Base-by-base conservation (phyloP, 1,140 invertebrate species). In the Eumeta japonica region DNA sequence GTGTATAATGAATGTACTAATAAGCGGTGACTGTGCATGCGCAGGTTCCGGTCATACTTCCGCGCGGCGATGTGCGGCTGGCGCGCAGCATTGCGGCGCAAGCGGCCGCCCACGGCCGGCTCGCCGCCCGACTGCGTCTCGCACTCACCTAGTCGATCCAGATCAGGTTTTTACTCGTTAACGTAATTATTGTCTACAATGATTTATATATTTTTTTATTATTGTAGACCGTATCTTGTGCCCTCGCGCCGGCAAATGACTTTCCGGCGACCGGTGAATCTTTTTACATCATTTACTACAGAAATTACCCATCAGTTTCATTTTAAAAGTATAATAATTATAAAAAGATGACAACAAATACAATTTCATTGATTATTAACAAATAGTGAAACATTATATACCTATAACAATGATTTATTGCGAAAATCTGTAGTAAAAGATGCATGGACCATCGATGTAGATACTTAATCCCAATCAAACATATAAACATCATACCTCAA, bases 101-200 rank as follows among this genome's bases (percentile, higher is more conserved):
- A 55, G 19, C 64, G 60, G 52, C 44, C 55, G 5, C 46, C 5
- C 5, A 7, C 59, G 1, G 62, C 65, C 1, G 68, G 65, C 13
- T 73, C 68, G 7, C 65, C 68, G 1, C 61, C 64, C 2, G 66
- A 73, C 28, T 58, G 50, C 37, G 39, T 56, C 31, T 71, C 65
- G 1, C 64, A 68, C 46, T 71, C 66, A 9, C 61, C 56, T 41
- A 68, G 62, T 56, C 54, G 66, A 65, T 73, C 66, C 55, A 53
- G 66, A 53, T 73, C 68, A 73, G 68, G 68, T 71, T 71, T 73
- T 73, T 73, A 73, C 68, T 70, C 65, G 64, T 73, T 73, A 68
- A 73, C 68, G 65, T 73, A 73, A 73, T 71, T 73, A 73, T 67
- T 62, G 48, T 55, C 62, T 47, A 39, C 59, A 64, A 53, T 64